Base-by-base conservation (phyloP, 2,888 invertebrate genomes). In the Syritta pipiens region DNA sequence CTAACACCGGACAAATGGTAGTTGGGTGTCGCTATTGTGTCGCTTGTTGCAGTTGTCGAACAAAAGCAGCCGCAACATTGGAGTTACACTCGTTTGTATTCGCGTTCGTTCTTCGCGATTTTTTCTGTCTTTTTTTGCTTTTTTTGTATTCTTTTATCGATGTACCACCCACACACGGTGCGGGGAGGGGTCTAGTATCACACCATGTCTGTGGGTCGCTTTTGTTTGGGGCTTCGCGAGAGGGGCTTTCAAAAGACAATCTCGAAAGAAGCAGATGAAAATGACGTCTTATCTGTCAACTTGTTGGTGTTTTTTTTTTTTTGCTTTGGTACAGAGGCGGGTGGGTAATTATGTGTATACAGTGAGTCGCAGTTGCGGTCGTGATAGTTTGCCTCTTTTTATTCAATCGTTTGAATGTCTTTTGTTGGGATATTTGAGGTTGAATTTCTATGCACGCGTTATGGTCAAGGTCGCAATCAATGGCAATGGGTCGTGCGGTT, bases 291-390 rank as follows among this genome's bases (percentile, higher is more conserved):
- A 48, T 42, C 77, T 65, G 77, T 71, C 46, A 65, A 5, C n/a
- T n/a, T n/a, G n/a, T n/a, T n/a, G n/a, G n/a, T n/a, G n/a, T n/a
- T n/a, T n/a, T n/a, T n/a, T n/a, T n/a, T n/a, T n/a, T n/a, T n/a
- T n/a, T n/a, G 5, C 30, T 30, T 49, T 40, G 49, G 24, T 35
- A n/a, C 26, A 48, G 40, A 20, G 37, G 10, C 12, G 49, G 57
- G 26, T 48, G 67, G 35, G 2, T 32, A 28, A 19, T 51, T 17
- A 7, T 30, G 10, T 44, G 53, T 51, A n/a, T n/a, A 65, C 76
- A 76, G 71, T 76, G 63, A 76, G 57, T 63, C 76, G 26, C 26
- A 5, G n/a, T n/a, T n/a, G n/a, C n/a, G n/a, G n/a, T n/a, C n/a
- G n/a, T n/a, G n/a, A n/a, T n/a, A n/a, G n/a, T n/a, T n/a, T n/a